Base-by-base conservation (phyloP, 2,113 vertebrate genomes). In the Butorides virescens region DNA sequence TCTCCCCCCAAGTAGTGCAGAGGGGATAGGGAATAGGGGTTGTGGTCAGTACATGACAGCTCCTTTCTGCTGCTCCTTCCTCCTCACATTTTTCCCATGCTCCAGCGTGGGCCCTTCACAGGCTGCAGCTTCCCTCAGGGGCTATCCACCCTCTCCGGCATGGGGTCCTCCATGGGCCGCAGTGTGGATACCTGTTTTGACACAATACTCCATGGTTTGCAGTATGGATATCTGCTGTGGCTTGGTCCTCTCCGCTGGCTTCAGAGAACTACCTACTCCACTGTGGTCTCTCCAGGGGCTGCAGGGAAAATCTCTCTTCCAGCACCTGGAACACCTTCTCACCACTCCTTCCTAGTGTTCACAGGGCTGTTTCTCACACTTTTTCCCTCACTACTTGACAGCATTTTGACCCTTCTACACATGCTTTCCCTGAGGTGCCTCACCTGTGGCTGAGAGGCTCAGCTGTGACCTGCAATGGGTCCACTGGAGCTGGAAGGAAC, bases 91-190 rank as follows among this genome's bases (percentile, higher is more conserved):
- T 75, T 76, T 49, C 13, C 30, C 5, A 1, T 36, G 27, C 9
- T 53, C 37, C 52, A 72, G 2, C 2, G 2, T 0, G 1, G 37
- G 11, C 20, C 5, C 30, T 62, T 18, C 15, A 9, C 0, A 2
- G 17, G 17, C 71, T 67, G 30, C 15, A 44, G 20, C 20, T 68
- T 72, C 37, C 47, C 53, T 68, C 37, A 81, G 19, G 73, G 10
- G 15, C 20, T 30, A 23, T 29, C 17, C n/a, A 29, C 9, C 20
- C 30, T 59, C 53, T 65, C 32, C 1, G 1, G 13, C 15, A 26
- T 8, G 17, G 29, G 14, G 15, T 53, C 13, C 11, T 80, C 47
- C 42, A n/a, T 3, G 5, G 30, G 3, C n/a, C 68, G 15, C 36
- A 18, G 10, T 3, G 18, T 22, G 14, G 22, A 9, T 77, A 36